Evolutionary conservation across 1,140 invertebrate genomes (phyloP), one percentile per base, ranked within the genome.

Genomic region (Chrysoperla carnea): DNA sequence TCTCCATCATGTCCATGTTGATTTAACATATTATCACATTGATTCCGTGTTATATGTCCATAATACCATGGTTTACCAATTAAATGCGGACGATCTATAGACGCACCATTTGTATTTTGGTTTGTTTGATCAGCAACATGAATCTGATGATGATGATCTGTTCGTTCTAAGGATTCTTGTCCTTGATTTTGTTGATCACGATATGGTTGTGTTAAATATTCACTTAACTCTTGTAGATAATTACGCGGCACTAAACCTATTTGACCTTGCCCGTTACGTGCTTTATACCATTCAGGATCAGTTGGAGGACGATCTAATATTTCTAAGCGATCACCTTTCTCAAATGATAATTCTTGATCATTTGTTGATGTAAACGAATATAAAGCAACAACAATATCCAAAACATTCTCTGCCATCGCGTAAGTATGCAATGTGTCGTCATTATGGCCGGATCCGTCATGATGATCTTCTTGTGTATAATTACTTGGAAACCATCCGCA

Each of bases 231-330:
- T 66, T 87, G 88, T 48, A 98, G 75, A 69, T 98, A 98, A 70
- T 98, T 99, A 45, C 90, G 75, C 33, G 94, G 94, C 51, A 98
- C 90, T 45, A 98, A 73, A 39, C 94, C 94, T 44, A 89, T 75
- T 60, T 82, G 81, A 8, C 92, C 92, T 58, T 83, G 78, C 37
- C 78, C 77, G 67, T 97, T 98, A 43, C 92, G 72, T 35, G 94
- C 94, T 59, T 84, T 83, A 70, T 89, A 96, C 93, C 93, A 99
- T 65, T 99, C 94, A 0, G 95, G 94, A 72, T 99, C 95, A 42
- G 91, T 86, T 8, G 81, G 75, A 5, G 93, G 93, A 58, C 92
- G 75, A 64, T 95, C 91, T 35, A 99, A 67, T 50, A 98, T 92
- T 64, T 96, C 91, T 43, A 98, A 67, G 36, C 88, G 73, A 64